Evolutionary conservation across 2,888 invertebrate species (phyloP), one percentile per base, ranked within the genome.

Genomic region (Antheraea yamamai): DNA sequence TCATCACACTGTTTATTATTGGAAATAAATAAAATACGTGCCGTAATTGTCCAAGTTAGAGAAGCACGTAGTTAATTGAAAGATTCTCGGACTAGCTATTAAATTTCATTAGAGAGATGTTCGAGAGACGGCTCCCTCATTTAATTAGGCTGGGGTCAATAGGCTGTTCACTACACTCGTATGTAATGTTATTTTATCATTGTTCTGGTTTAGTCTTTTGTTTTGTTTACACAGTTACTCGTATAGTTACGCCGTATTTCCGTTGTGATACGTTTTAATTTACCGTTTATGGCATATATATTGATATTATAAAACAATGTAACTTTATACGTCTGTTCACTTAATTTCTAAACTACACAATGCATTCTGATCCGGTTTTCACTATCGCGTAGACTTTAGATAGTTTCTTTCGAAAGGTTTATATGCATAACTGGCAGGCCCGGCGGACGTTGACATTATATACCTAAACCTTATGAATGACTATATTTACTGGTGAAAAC

Each of bases 41-140:
- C 8, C 64, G 47, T 55, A 4, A 30, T n/a, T 75, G n/a, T 16
- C 52, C 16, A 75, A 10, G 51, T 12, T 52, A 52, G 35, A 8
- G n/a, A 16, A 76, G 79, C 78, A 78, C 77, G 76, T 77, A 71
- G 79, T 81, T 86, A 86, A 88, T 88, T 87, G 83, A 77, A 83
- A 82, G 79, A 83, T 82, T 83, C 82, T 81, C 78, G 77, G 77
- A 75, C 76, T 76, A 80, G 80, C 81, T 83, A 84, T 87, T 83
- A 85, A 79, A 83, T 84, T 85, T 84, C 82, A 85, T 86, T 87
- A 84, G 77, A 75, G 79, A 79, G 79, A 83, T 80, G 81, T 78
- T 79, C 79, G 80, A 76, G 81, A 81, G 82, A 79, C 81, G 78
- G 77, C 74, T 79, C 82, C 30, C 81, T 82, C 83, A 83, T 84